Evolutionary conservation across 1,140 invertebrate species (phyloP).

Genomic region (Danaus plexippus): DNA sequence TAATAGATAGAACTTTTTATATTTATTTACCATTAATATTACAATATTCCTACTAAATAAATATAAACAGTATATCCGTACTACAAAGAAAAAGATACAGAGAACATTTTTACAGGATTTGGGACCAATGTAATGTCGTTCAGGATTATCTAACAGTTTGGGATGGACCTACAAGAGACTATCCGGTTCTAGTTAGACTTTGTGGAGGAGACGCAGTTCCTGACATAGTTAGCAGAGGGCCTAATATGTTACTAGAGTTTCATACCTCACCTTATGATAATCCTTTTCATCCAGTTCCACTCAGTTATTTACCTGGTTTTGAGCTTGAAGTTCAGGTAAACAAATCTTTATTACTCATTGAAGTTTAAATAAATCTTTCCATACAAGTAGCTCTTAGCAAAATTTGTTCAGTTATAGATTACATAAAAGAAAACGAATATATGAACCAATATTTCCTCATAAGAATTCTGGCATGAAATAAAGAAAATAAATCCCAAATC

Average conservation of each 20-base stretch:
- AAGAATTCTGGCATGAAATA: not conserved
- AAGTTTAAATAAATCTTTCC: not conserved
- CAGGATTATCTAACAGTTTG: constrained; percentile 87
- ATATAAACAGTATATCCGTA: too few relatives aligned
- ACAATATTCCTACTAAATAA: too few relatives aligned
- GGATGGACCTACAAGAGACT: constrained; percentile 81
- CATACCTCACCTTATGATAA: constrained; percentile 87
- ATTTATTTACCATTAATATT: too few relatives aligned
- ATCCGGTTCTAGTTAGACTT: constrained; percentile 82
- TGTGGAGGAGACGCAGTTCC: constrained; percentile 88
- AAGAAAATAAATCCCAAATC: constrained; percentile 11
- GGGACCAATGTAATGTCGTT: constrained; percentile 85
- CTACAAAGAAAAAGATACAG: too few relatives aligned
- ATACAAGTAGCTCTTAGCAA: constrained; percentile 2
- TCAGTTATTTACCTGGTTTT: constrained; percentile 84
- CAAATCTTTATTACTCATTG: constrained; percentile 1
- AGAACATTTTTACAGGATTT: constrained; percentile 73
- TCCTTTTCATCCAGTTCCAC: constrained; percentile 83
- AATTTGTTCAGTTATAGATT: not conserved
- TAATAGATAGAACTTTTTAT: too few relatives aligned
- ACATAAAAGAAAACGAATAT: too few relatives aligned
- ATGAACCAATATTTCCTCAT: too few relatives aligned
- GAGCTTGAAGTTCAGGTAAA: constrained; percentile 84
- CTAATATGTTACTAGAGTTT: constrained; percentile 85
- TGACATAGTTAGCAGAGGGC: constrained; percentile 83